These are phyloP conservation scores for Hydrotaea diabolus DNA, from an alignment of 2,888 invertebrate species.

Conservation along the genomic window DNA sequence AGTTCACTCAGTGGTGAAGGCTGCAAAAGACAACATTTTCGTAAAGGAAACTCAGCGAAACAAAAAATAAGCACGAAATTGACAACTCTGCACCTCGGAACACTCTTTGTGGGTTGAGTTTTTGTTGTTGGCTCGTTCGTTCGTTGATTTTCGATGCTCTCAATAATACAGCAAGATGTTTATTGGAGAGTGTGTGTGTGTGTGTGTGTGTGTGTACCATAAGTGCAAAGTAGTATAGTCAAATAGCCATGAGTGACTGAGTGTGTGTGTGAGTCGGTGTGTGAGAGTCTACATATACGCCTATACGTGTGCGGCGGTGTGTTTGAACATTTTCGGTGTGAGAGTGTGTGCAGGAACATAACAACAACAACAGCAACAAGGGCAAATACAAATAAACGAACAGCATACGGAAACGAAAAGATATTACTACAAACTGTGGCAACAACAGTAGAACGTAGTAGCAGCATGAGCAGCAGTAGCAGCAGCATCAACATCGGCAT, in stretches of 20 bases:
- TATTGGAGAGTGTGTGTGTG: conserved; percentile 65
- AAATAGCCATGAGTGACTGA: conserved; percentile 23
- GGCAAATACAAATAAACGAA: conserved; percentile 10
- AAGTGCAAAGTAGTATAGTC: conserved; percentile 50
- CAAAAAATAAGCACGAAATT: not conserved
- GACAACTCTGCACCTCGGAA: conserved; percentile 27
- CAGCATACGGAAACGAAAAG: conserved; percentile 35
- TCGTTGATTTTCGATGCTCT: conserved; percentile 63
- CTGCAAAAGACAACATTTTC: too few species aligned
- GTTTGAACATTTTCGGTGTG: not conserved
- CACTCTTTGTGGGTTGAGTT: conserved; percentile 42
- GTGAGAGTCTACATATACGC: not conserved
- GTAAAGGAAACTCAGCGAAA: too few species aligned
- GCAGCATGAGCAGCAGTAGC: not conserved
- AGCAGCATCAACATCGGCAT: conserved; percentile 50
- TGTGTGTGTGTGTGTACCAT: too few species aligned
- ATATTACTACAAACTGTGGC: conserved; percentile 31
- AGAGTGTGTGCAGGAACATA: not conserved
- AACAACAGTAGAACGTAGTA: conserved; percentile 5
- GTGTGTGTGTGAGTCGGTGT: conserved; percentile 18
- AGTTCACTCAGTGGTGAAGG: too few species aligned
- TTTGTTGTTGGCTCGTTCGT: conserved; percentile 44
- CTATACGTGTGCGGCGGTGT: conserved; percentile 11
- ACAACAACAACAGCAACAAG: too few species aligned
- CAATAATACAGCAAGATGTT: conserved; percentile 64